Evolutionary conservation across 2,888 invertebrate species (phyloP), one percentile per base, ranked within the genome.

Genomic region (Oconnorella tubifera): DNA sequence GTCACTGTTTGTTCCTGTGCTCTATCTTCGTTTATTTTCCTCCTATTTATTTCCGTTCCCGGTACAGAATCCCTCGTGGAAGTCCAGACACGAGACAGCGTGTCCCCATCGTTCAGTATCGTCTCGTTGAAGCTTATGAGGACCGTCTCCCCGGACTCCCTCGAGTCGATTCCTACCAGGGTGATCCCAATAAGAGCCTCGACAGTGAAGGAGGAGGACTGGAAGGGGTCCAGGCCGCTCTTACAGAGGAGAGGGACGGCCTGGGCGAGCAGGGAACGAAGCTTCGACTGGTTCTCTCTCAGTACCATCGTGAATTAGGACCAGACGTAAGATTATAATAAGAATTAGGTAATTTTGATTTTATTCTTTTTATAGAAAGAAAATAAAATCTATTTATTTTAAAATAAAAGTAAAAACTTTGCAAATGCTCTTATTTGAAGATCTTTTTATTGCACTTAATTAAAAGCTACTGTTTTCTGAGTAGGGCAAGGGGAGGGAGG

Each of bases 221-320:
- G 6, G 10, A 40, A 19, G n/a, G n/a, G n/a, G 19, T 40, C 40
- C 6, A 40, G 40, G 19, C 40, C 6, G 19, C 19, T 40, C 40
- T 19, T 40, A 19, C 40, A 40, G 10, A 40, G 40, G 10, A 40
- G 40, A 14, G 40, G 40, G 10, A 40, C 40, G 10, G 40, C 19
- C 40, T 40, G 40, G 10, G 40, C 6, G 10, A 40, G 40, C 19
- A 40, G 19, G 10, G 40, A 40, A 19, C 19, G 40, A 40, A 40
- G 40, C 40, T 19, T 40, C 40, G 40, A 40, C 40, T 40, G 6
- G 19, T 40, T 6, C 40, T 40, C 40, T 40, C 6, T 6, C 6
- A 40, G 40, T 40, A 40, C 40, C 40, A 40, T 40, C 40, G 40
- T 40, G n/a, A n/a, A n/a, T n/a, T n/a, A n/a, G n/a, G n/a, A n/a